phyloP scores from a whole-genome alignment of 92 coral and sea anemone genomes.

The Scolanthus callimorphus region DNA sequence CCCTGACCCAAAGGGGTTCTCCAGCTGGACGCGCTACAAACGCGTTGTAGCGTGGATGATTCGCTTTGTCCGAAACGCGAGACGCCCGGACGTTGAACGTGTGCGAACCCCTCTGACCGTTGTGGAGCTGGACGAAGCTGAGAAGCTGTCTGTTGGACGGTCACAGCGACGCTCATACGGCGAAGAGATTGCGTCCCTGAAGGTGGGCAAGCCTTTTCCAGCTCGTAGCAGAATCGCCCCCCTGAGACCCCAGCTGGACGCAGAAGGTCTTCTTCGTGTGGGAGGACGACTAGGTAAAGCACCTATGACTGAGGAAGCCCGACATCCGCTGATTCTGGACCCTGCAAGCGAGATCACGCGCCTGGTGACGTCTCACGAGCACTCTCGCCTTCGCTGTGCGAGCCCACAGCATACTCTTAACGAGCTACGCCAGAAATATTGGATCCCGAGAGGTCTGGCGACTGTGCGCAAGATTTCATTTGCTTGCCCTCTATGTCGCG shows the following conservation, averaged over 20 bases:
- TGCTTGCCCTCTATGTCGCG: not conserved
- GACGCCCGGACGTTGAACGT: conserved; percentile 4
- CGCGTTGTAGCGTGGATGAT: conserved; percentile 50
- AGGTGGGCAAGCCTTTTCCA: conserved; percentile 23
- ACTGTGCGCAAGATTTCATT: not conserved
- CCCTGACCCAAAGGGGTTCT: conserved; percentile 47
- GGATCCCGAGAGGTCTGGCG: not conserved
- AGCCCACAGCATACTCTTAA: not conserved
- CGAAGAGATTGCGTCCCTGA: conserved; percentile 19
- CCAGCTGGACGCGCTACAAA: conserved; percentile 47
- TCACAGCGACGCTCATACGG: conserved; percentile 21
- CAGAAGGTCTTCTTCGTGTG: too few relatives aligned
- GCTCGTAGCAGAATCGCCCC: conserved; percentile 16
- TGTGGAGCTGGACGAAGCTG: conserved; percentile 23
- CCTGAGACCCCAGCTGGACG: conserved; percentile 29
- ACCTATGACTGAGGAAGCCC: conserved; percentile 38
- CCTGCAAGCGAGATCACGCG: conserved; percentile 36
- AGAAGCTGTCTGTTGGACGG: conserved; percentile 11
- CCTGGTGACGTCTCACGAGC: conserved; percentile 14
- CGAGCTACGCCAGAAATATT: not conserved
- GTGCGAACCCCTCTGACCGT: conserved; percentile 14
- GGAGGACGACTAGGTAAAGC: too few relatives aligned
- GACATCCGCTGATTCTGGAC: conserved; percentile 37
- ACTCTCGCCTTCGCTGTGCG: conserved; percentile 10
- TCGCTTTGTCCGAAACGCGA: conserved; percentile 46